A percentile compares a stretch with the other conserved stretches of the same genome.
Conservation (phyloP, 1,140 invertebrate species). For the Dendroctonus ponderosae region DNA sequence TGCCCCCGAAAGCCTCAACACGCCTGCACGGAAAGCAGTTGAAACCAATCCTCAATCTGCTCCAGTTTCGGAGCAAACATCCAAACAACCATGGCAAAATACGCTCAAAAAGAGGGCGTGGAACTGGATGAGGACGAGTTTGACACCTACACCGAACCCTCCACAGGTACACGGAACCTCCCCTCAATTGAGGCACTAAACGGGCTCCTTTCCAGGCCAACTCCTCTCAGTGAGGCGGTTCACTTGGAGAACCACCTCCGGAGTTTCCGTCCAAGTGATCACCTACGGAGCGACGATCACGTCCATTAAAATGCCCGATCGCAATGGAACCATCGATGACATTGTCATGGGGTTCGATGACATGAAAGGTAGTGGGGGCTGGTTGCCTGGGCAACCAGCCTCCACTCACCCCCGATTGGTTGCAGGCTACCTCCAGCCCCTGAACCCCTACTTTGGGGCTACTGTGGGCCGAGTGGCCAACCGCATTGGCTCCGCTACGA, state of each 20-base stretch:
- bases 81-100: neutral
- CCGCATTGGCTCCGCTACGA: slow-evolving; percentile 70
- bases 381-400: neutral
- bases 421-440: slow-evolving; percentile 60
- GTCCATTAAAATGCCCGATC: slow-evolving; percentile 72
- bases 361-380: slow-evolving; percentile 56
- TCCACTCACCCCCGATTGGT: neutral
- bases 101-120: slow-evolving; percentile 30
- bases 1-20: too few relatives aligned
- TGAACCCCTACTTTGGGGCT: slow-evolving; percentile 81
- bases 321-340: slow-evolving; percentile 64
- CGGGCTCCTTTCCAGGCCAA: slow-evolving; percentile 19
- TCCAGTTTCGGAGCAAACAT: too few relatives aligned
- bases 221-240: slow-evolving; percentile 50
- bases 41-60: too few relatives aligned
- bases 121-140: slow-evolving; percentile 47
- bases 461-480: slow-evolving; percentile 88
- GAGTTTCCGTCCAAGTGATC: slow-evolving; percentile 64
- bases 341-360: slow-evolving; percentile 77
- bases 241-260: slow-evolving; percentile 61
- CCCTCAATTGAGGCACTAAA: neutral
- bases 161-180: slow-evolving; percentile 28
- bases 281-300: slow-evolving; percentile 78
- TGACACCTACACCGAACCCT: slow-evolving; percentile 40
- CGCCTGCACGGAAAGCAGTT: too few relatives aligned